A percentile compares a stretch with the other conserved stretches of the same genome.
These are phyloP conservation scores for Trachops cirrhosus DNA, from an alignment of 2,797 vertebrate species.

Conservation along the genomic window DNA sequence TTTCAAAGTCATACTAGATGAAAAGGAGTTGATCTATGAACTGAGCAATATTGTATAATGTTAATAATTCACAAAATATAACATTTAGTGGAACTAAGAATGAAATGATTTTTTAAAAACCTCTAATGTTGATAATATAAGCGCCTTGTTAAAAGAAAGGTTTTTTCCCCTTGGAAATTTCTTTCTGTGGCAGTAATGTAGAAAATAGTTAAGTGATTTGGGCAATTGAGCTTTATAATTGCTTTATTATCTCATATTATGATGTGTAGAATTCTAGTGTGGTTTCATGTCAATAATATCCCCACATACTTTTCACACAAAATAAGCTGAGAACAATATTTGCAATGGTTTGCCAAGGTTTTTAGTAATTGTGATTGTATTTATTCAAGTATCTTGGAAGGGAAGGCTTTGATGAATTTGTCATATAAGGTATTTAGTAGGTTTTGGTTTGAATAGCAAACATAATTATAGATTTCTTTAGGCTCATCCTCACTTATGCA, in stretches of 20 bases:
- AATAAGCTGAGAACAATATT: not conserved
- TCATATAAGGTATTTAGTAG: not conserved
- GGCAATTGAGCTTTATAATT: not conserved
- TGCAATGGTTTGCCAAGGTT: not conserved
- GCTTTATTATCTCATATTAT: not conserved
- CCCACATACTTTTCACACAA: not conserved
- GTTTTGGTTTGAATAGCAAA: not conserved
- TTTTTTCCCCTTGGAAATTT: not conserved
- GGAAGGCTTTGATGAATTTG: slow-evolving; percentile 8
- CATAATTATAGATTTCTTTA: not conserved
- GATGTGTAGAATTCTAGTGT: not conserved
- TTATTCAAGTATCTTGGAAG: slow-evolving; percentile 20
- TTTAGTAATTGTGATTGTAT: slow-evolving; percentile 5
- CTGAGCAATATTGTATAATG: slow-evolving; percentile 1
- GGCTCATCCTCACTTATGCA: not conserved
- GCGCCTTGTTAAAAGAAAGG: slow-evolving; percentile 17
- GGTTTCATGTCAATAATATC: not conserved
- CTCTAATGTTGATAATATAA: not conserved
- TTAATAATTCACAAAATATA: slow-evolving; percentile 22
- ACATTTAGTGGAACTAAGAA: slow-evolving; percentile 15
- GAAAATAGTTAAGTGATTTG: not conserved
- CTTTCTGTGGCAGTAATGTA: not conserved
- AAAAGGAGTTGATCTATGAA: slow-evolving; percentile 29
- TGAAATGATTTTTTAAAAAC: not conserved
- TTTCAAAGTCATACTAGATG: slow-evolving; percentile 36